Percentiles rank a stretch among this genome's conserved stretches.
phyloP scores from a whole-genome alignment of 2,888 invertebrate species.

The Balanococcus diminutus region DNA sequence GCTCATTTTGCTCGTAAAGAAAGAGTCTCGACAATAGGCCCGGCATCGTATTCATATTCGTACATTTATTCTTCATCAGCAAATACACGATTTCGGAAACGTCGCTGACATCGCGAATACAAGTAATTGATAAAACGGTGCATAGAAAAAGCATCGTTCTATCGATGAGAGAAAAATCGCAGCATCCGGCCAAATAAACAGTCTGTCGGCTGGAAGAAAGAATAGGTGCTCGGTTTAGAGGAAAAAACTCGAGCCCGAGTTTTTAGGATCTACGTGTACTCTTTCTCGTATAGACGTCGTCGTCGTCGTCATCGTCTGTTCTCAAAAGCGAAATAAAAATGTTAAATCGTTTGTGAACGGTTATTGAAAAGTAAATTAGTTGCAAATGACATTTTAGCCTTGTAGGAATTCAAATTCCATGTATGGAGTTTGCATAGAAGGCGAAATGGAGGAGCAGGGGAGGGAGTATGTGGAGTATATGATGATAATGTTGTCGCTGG shows the following conservation, averaged over 20 bases:
- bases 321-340: slow-evolving; percentile 34
- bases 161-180: slow-evolving; percentile 14
- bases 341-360: slow-evolving; percentile 22
- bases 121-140: neutral
- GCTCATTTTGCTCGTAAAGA: neutral
- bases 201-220: neutral
- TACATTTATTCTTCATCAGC: too few species aligned
- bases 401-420: slow-evolving; percentile 17
- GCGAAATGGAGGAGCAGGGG: too few species aligned
- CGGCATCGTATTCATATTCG: neutral
- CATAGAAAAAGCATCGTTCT: neutral
- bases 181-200: slow-evolving; percentile 20
- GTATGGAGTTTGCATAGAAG: neutral
- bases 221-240: too few species aligned
- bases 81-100: neutral
- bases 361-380: slow-evolving; percentile 44
- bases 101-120: neutral
- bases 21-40: neutral
- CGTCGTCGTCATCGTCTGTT: neutral
- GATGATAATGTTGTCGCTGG: neutral
- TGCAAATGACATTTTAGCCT: slow-evolving; percentile 41
- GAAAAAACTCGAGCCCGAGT: neutral
- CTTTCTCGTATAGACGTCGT: neutral
- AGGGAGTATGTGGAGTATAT: too few species aligned
- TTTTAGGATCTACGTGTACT: neutral